Percentiles rank a stretch among this genome's conserved stretches.
Evolutionary conservation across 2,797 vertebrate genomes (phyloP).

Genomic region (Platyrinchus mystaceus): DNA sequence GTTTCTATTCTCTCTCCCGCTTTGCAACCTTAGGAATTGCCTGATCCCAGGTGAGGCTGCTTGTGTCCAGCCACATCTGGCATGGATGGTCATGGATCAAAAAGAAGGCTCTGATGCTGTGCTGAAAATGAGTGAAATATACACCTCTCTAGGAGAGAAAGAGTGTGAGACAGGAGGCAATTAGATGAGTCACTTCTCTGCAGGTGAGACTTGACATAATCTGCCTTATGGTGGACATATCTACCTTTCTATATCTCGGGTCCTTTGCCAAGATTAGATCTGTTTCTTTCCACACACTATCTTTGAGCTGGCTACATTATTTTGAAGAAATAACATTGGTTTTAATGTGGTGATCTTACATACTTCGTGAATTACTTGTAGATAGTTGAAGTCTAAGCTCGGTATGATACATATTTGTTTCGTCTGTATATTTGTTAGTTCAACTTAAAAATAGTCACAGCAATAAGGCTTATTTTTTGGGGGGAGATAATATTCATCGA

Average conservation of each 20-base stretch:
- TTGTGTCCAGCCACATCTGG: fast-evolving
- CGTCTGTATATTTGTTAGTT: not conserved
- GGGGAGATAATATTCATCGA: not conserved
- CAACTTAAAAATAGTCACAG: not conserved
- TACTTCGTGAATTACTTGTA: not conserved
- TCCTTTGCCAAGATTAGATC: not conserved
- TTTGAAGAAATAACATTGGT: not conserved
- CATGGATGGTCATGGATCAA: not conserved
- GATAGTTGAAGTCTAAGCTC: not conserved
- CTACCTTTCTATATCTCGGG: not conserved
- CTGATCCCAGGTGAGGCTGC: not conserved
- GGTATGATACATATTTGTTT: not conserved
- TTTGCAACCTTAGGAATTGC: not conserved
- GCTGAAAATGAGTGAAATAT: slow-evolving; percentile 3
- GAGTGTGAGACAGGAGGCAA: not conserved
- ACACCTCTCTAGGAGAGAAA: not conserved
- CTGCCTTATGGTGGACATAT: not conserved
- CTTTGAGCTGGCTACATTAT: not conserved
- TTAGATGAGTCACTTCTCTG: not conserved
- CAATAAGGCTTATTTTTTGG: not conserved
- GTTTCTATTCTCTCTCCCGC: not conserved
- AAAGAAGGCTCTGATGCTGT: not conserved
- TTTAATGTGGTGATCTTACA: not conserved
- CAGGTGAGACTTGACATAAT: not conserved
- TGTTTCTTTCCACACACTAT: not conserved